Conservation (phyloP, 2,113 vertebrate genomes). For the Embiotoca jacksoni region DNA sequence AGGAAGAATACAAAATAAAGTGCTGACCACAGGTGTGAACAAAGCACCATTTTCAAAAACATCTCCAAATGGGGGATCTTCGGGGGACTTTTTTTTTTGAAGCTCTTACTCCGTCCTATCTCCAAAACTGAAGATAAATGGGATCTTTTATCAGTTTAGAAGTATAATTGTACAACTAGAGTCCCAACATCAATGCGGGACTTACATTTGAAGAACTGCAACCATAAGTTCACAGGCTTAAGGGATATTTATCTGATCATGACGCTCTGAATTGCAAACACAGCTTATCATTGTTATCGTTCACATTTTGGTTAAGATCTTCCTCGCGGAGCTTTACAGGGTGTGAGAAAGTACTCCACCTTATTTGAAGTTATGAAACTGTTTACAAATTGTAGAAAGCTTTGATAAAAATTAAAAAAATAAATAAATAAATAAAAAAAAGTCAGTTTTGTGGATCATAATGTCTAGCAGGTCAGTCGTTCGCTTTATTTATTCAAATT, state of each 20-base stretch:
- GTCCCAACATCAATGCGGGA: slow-evolving; percentile 69
- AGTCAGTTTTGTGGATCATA: slow-evolving; percentile 1
- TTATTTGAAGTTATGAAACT: slow-evolving; percentile 44
- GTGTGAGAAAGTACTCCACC: slow-evolving; percentile 62
- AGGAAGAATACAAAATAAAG: slow-evolving; percentile 72
- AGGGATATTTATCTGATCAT: slow-evolving; percentile 71
- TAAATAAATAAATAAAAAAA: no score
- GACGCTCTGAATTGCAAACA: slow-evolving; percentile 54
- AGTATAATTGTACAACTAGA: slow-evolving; percentile 77
- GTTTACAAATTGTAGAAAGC: slow-evolving; percentile 25
- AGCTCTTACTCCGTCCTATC: slow-evolving; percentile 46
- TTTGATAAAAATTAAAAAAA: slow-evolving; percentile 17
- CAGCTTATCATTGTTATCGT: slow-evolving; percentile 63
- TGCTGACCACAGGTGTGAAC: slow-evolving; percentile 76
- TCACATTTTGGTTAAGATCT: slow-evolving; percentile 53
- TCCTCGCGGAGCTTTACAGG: slow-evolving; percentile 44
- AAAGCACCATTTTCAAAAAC: slow-evolving; percentile 74
- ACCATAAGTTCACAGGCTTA: slow-evolving; percentile 70
- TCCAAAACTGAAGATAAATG: slow-evolving; percentile 68
- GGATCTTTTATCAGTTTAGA: slow-evolving; percentile 74
- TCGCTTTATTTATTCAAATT: background rate
- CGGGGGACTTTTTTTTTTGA: slow-evolving; percentile 73
- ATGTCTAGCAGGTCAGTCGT: background rate
- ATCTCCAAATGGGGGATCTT: slow-evolving; percentile 65
- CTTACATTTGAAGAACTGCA: slow-evolving; percentile 63